Conservation (phyloP, 2,797 vertebrate species). For the Enteromius viviparus region DNA sequence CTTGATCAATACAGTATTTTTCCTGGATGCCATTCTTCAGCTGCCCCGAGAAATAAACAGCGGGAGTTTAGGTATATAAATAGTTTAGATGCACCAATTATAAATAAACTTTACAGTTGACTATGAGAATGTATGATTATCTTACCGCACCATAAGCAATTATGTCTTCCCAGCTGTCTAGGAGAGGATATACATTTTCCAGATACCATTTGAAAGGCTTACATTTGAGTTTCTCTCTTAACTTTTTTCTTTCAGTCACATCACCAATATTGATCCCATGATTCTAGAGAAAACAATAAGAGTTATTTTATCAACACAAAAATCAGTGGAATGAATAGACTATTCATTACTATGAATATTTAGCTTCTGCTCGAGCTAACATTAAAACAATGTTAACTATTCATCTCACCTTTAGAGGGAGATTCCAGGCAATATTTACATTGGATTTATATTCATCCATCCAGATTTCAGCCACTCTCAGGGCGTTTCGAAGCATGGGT, state of each 20-base stretch:
- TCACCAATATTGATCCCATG: conserved; percentile 80
- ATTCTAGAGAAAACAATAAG: conserved; percentile 65
- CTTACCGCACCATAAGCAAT: conserved; percentile 65
- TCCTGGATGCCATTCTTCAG: conserved; percentile 64
- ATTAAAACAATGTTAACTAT: conserved; percentile 45
- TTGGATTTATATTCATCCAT: conserved; percentile 91
- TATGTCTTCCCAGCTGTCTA: conserved; percentile 59
- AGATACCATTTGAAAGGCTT: conserved; percentile 84
- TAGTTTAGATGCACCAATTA: neutral
- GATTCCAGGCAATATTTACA: conserved; percentile 91
- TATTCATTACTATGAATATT: neutral
- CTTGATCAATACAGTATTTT: conserved; percentile 72
- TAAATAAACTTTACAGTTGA: neutral
- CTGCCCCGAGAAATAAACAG: conserved; percentile 55
- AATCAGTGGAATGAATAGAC: neutral
- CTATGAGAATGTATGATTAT: neutral
- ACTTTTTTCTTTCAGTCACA: conserved; percentile 77
- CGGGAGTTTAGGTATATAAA: neutral
- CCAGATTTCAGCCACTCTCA: conserved; percentile 92
- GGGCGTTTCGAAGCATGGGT: conserved; percentile 85
- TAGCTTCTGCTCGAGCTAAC: neutral
- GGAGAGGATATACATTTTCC: conserved; percentile 76
- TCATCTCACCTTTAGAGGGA: conserved; percentile 84
- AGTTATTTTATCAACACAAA: neutral
- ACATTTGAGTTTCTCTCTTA: conserved; percentile 78